A percentile compares a stretch with the other conserved stretches of the same genome.
Evolutionary conservation across 2,888 invertebrate genomes (phyloP).

Genomic region (Eugnorisma glareosa): DNA sequence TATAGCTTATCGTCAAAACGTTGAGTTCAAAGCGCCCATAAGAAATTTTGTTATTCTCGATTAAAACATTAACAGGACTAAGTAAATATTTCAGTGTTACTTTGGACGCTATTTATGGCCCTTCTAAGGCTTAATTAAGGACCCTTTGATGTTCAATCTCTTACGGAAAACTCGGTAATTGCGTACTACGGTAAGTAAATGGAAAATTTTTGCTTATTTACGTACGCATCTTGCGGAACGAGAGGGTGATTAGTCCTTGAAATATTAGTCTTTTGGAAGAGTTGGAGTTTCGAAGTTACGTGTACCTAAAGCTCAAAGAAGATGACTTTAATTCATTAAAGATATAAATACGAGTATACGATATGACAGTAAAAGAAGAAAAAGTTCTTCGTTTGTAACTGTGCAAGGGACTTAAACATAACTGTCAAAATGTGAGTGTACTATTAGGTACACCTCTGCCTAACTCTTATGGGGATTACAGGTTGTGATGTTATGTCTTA

Average conservation of each 20-base stretch:
- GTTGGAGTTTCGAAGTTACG: slow-evolving; percentile 11
- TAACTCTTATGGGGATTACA: too few relatives aligned
- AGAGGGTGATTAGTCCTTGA: slow-evolving; percentile 38
- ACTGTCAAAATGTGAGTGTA: too few relatives aligned
- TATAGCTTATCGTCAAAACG: slow-evolving; percentile 74
- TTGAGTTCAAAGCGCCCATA: slow-evolving; percentile 78
- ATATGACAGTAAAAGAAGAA: background rate
- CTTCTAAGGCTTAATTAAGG: slow-evolving; percentile 87
- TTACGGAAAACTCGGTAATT: slow-evolving; percentile 86
- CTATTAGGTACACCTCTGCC: too few relatives aligned
- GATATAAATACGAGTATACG: background rate
- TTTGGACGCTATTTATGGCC: slow-evolving; percentile 86
- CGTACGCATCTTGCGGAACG: slow-evolving; percentile 46
- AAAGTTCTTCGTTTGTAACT: background rate
- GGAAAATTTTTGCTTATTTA: slow-evolving; percentile 68
- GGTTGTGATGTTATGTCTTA: too few relatives aligned
- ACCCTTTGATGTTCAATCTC: slow-evolving; percentile 89
- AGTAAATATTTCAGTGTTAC: slow-evolving; percentile 87
- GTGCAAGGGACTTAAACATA: too few relatives aligned
- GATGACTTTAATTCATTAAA: slow-evolving; percentile 5
- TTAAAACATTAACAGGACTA: slow-evolving; percentile 84
- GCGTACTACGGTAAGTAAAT: slow-evolving; percentile 77
- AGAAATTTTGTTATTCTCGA: slow-evolving; percentile 85
- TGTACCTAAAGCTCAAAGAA: background rate
- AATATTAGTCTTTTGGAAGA: slow-evolving; percentile 42